phyloP scores from a whole-genome alignment of 1,140 invertebrate species.

The Drosophila aff. region DNA sequence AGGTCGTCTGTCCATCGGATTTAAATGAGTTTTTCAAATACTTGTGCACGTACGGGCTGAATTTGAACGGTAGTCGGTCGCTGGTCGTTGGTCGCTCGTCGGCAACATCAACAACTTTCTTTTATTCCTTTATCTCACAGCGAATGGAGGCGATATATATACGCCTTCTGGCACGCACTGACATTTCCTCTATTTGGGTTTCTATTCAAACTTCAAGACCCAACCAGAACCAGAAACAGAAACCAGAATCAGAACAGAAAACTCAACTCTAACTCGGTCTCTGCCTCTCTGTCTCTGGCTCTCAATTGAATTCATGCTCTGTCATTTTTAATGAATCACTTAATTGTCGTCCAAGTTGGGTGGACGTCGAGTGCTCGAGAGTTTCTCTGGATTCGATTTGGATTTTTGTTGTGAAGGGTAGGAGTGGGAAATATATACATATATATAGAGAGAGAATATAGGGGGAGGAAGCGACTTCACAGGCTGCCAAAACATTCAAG shows the following conservation, averaged over 20 bases:
- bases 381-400: conserved; percentile 23
- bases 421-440: conserved; percentile 13
- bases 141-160: conserved; percentile 35
- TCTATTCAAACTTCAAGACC: conserved; percentile 61
- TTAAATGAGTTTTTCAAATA: conserved; percentile 84
- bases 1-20: conserved; percentile 52
- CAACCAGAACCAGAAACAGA: conserved; percentile 12
- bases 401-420: background rate
- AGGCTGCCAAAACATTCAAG: conserved; percentile 45
- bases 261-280: conserved; percentile 34
- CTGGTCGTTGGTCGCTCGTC: conserved; percentile 9
- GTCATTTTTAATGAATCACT: conserved; percentile 84
- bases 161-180: conserved; percentile 61
- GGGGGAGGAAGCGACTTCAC: conserved; percentile 30
- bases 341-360: conserved; percentile 72
- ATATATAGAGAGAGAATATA: background rate
- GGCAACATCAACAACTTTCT: conserved; percentile 74
- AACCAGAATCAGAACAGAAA: conserved; percentile 27
- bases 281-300: conserved; percentile 15
- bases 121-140: conserved; percentile 48
- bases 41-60: conserved; percentile 75
- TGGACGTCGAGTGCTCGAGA: conserved; percentile 45
- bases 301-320: conserved; percentile 79
- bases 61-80: conserved; percentile 40
- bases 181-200: conserved; percentile 66